Percentiles rank a stretch among this genome's conserved stretches.
These are phyloP conservation scores for Stenotaenia linearis DNA, from an alignment of 2,888 invertebrate genomes.

Conservation along the genomic window DNA sequence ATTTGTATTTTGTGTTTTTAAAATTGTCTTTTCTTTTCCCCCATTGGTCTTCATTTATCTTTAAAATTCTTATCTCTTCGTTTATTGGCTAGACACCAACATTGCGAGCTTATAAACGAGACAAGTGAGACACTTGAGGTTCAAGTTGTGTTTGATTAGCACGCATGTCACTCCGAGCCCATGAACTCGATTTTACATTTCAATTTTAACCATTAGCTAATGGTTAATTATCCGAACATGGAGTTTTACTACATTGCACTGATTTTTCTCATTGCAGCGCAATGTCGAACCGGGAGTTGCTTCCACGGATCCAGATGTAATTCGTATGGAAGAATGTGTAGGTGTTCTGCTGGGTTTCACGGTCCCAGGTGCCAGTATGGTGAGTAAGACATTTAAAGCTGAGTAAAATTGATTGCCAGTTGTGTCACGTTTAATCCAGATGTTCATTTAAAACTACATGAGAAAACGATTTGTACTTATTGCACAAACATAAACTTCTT, in stretches of 20 bases:
- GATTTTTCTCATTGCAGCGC: slow-evolving; percentile 43
- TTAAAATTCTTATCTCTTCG: neutral
- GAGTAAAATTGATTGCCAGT: neutral
- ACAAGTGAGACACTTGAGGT: neutral
- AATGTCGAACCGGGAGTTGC: slow-evolving; percentile 48
- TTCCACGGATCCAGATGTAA: slow-evolving; percentile 50
- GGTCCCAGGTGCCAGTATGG: slow-evolving; percentile 52
- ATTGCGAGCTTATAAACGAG: neutral
- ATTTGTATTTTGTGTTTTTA: neutral
- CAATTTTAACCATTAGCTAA: neutral
- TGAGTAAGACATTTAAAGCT: slow-evolving; percentile 39
- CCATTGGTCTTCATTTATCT: neutral
- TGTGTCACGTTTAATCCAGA: neutral
- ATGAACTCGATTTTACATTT: neutral
- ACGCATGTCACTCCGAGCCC: neutral
- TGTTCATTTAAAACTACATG: neutral
- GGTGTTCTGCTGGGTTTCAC: slow-evolving; percentile 49
- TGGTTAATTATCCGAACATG: neutral
- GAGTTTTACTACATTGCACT: neutral
- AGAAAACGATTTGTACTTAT: neutral
- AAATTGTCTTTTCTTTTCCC: neutral
- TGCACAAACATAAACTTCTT: neutral
- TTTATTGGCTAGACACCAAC: neutral
- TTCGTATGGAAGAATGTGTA: slow-evolving; percentile 46
- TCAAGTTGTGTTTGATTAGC: neutral